Conservation (phyloP, 2,113 vertebrate species). For the Tichodroma muraria region DNA sequence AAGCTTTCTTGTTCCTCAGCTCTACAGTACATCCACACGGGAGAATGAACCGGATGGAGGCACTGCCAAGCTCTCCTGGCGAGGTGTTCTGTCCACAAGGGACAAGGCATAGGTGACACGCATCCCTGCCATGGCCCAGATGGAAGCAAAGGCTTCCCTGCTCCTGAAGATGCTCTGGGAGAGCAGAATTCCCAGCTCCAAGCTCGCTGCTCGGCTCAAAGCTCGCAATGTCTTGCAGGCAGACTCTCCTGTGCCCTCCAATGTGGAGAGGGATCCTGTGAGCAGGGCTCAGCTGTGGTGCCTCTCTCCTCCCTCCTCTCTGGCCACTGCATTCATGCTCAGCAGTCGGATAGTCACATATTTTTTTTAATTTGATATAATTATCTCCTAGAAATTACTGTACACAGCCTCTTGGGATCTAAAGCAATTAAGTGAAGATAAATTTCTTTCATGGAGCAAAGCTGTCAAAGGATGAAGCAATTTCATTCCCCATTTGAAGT, state of each 20-base stretch:
- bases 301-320: slow-evolving; percentile 22
- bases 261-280: not conserved
- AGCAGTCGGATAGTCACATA: slow-evolving; percentile 56
- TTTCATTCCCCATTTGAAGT: slow-evolving; percentile 82
- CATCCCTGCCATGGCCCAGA: not conserved
- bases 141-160: not conserved
- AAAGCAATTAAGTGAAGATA: slow-evolving; percentile 82
- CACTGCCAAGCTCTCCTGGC: slow-evolving; percentile 26
- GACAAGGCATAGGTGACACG: not conserved
- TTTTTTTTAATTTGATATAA: slow-evolving; percentile 76
- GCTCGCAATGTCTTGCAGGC: not conserved
- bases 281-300: not conserved
- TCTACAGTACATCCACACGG: not conserved
- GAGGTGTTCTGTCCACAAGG: not conserved
- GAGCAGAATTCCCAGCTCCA: not conserved
- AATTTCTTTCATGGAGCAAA: slow-evolving; percentile 80
- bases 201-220: not conserved
- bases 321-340: slow-evolving; percentile 42
- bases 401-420: slow-evolving; percentile 73
- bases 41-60: not conserved
- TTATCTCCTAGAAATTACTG: slow-evolving; percentile 77
- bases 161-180: not conserved
- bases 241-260: not conserved
- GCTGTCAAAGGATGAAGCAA: slow-evolving; percentile 84
- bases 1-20: slow-evolving; percentile 66